Evolutionary conservation across 2,888 invertebrate species (phyloP), one percentile per base, ranked within the genome.

Genomic region (Smittia aterrima): DNA sequence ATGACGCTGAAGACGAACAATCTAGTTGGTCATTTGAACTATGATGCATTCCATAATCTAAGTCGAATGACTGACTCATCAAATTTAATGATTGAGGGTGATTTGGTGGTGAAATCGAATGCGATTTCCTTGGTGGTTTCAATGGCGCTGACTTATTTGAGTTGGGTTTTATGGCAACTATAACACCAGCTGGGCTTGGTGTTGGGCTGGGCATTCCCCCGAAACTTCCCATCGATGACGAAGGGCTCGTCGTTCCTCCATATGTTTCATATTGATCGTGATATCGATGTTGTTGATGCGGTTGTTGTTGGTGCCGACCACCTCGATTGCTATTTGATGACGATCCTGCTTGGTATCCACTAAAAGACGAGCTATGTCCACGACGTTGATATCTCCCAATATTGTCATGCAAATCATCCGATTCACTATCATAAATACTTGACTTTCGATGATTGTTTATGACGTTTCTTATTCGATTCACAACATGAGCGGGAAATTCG

Each of bases 401-500:
- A 72, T 38, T 72, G 53, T 76, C 76, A 47, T 76, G 90, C 76
- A 89, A 83, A 7, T 88, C 87, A 75, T 87, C 87, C 1, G 80
- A 80, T 76, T 88, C 87, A 76, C 86, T 87, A 77, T 88, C 87
- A 77, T 84, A 85, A 13, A 81, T 80, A 71, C 80, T 82, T 74
- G 82, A 77, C 76, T 77, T 75, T 13, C 78, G 77, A 78, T 77
- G 77, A 79, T 82, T 89, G 85, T 90, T 89, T 78, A 96, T 92
- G 77, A 95, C 89, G 78, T 90, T 89, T 77, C 92, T 90, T 77
- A 96, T 94, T 81, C 93, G 92, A 79, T 91, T 91, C 6, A 94
- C 92, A 1, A 93, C 93, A 79, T 94, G 92, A 32, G 92, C 90
- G n/a, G 95, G 92, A 82, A 95, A 93, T 79, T 93, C 93, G 72